Conservation (phyloP, 2,797 vertebrate genomes). For the Mastacembelus armatus region DNA sequence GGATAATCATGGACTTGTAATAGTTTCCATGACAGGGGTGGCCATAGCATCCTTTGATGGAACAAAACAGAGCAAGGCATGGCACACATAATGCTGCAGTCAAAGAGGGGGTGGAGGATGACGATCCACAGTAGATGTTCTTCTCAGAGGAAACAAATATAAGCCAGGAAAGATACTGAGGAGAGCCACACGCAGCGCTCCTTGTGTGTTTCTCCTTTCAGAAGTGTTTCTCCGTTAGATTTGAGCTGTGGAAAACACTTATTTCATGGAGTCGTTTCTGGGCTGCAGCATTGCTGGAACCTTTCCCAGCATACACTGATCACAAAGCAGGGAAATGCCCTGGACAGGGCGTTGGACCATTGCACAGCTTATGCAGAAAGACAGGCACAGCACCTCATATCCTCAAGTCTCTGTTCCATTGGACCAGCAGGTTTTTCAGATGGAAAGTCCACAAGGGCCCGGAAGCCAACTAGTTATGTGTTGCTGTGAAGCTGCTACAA, state of each 20-base stretch:
- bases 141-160: conserved; percentile 45
- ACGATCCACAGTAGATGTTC: conserved; percentile 33
- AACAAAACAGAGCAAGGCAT: conserved; percentile 64
- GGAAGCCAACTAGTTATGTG: conserved; percentile 36
- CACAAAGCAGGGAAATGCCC: conserved; percentile 38
- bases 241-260: conserved; percentile 50
- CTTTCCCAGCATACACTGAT: conserved; percentile 20
- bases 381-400: conserved; percentile 26
- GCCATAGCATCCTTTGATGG: conserved; percentile 62
- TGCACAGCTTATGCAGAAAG: conserved; percentile 27
- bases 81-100: conserved; percentile 63
- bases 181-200: conserved; percentile 41
- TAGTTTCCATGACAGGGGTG: conserved; percentile 83
- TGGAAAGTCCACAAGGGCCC: conserved; percentile 51
- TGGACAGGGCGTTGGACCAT: neutral
- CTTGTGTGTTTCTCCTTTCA: conserved; percentile 27
- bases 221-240: conserved; percentile 40
- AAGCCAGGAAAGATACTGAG: conserved; percentile 60
- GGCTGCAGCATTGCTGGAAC: conserved; percentile 7
- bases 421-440: conserved; percentile 42
- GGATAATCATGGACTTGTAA: conserved; percentile 73
- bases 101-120: conserved; percentile 40
- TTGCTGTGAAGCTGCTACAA: conserved; percentile 38
- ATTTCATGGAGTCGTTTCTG: conserved; percentile 19
- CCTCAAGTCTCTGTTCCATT: conserved; percentile 36